phyloP scores from a whole-genome alignment of 2,797 vertebrate genomes.

The Epinephelus coioides region DNA sequence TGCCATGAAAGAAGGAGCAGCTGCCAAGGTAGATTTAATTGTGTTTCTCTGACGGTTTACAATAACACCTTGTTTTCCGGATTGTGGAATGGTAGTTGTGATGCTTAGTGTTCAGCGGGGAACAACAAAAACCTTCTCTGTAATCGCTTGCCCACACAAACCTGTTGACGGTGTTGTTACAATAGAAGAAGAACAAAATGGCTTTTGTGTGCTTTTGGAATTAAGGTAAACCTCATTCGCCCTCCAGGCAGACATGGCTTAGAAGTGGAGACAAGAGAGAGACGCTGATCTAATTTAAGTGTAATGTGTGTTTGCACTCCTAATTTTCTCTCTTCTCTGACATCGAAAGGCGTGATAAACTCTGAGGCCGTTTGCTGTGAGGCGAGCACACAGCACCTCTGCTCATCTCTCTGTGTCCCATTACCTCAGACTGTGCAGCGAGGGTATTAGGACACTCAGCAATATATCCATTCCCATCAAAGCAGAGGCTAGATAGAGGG shows the following conservation, averaged over 20 bases:
- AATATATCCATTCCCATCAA: conserved; percentile 54
- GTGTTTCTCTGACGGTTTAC: conserved; percentile 45
- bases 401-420: conserved; percentile 60
- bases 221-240: conserved; percentile 66
- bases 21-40: conserved; percentile 50
- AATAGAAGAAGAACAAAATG: conserved; percentile 57
- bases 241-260: conserved; percentile 57
- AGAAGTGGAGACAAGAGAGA: conserved; percentile 56
- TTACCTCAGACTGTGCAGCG: conserved; percentile 43
- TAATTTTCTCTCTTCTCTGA: conserved; percentile 64
- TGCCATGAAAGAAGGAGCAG: conserved; percentile 43
- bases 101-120: conserved; percentile 55
- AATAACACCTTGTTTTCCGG: conserved; percentile 42
- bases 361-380: conserved; percentile 55
- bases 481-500: conserved; percentile 55
- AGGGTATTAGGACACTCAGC: conserved; percentile 35
- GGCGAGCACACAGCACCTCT: conserved; percentile 37
- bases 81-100: conserved; percentile 42
- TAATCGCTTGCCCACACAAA: conserved; percentile 69
- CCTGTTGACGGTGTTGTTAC: conserved; percentile 63
- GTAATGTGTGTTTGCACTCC: conserved; percentile 71
- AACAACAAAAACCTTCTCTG: conserved; percentile 50
- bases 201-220: conserved; percentile 69
- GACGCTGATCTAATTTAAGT: conserved; percentile 73
- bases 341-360: conserved; percentile 69